Base-by-base conservation (phyloP, 1,140 invertebrate species). In the Lucilia cuprina region DNA sequence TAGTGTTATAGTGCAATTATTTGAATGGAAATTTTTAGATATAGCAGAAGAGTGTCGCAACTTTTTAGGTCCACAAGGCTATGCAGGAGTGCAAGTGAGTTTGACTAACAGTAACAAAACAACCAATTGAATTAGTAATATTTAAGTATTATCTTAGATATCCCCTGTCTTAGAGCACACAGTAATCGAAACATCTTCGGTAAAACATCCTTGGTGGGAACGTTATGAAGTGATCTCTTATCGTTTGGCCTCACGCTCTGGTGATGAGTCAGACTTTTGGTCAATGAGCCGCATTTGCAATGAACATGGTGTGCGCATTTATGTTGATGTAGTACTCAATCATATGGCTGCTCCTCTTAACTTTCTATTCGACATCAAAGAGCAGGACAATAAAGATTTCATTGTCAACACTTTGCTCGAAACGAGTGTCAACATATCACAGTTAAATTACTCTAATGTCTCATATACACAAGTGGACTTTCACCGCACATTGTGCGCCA, bases 181-280 rank as follows among this genome's bases (percentile, higher is more conserved):
- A 9, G 41, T 83, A 14, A 35, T 65, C 35, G 21, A 65, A 14
- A 82, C 77, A 0, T 50, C 34, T 4, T 13, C 47, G 4, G 10
- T 47, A 70, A 19, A 87, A 88, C 93, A 94, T 84, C 94, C 93
- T 86, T 97, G 93, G 96, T 96, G 94, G 92, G 95, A 97, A 91
- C 92, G 96, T 5, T 98, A 98, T 86, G 96, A 98, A 90, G 95
- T 96, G 0, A 94, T 97, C 83, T 97, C 96, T 12, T 98, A 98
- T 89, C 93, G 94, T 47, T 91, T 97, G 14, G 86, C 86, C 0
- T 96, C 95, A 5, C 92, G 96, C 82, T 96, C 95, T 82, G 97
- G 97, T 30, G 93, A 93, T 84, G 93, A 94, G 87, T 85, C 87
- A 0, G 91, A 94, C 77, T 95, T 97, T 85, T 88, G 86, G 14